Conservation (phyloP, 64 coral and sea anemone species). For the Pachyseris speciosa region DNA sequence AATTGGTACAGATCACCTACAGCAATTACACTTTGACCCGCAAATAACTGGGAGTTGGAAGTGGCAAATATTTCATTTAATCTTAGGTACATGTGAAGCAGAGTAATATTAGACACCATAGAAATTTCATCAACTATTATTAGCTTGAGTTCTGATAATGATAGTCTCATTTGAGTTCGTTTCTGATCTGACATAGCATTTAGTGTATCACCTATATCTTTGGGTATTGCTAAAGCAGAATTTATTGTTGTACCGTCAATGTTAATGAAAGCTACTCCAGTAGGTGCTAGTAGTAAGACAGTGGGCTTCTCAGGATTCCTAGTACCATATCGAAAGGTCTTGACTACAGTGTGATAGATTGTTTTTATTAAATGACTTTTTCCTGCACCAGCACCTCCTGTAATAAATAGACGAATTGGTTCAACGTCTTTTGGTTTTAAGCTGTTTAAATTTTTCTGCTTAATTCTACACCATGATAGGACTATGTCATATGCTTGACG, state of each 20-base stretch:
- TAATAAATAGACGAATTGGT: constrained; percentile 23
- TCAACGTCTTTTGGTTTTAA: constrained; percentile 12
- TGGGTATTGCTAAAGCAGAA: not conserved
- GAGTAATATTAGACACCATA: not conserved
- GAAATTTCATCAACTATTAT: constrained; percentile 5
- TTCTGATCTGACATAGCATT: constrained; percentile 1
- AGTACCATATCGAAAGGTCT: constrained; percentile 32
- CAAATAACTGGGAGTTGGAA: constrained; percentile 56
- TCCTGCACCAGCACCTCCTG: constrained; percentile 9
- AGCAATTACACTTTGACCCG: constrained; percentile 54
- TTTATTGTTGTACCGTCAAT: not conserved
- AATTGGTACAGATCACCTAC: constrained; percentile 48
- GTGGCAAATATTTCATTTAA: constrained; percentile 71
- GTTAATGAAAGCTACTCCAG: constrained; percentile 37
- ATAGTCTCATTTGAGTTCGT: constrained; percentile 53
- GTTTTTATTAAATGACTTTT: constrained; percentile 55
- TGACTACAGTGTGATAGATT: constrained; percentile 43
- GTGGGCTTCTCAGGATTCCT: constrained; percentile 66
- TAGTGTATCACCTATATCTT: not conserved
- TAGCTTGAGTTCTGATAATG: not conserved
- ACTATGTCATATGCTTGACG: constrained; percentile 37
- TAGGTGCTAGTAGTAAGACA: constrained; percentile 57
- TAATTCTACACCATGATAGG: constrained; percentile 43
- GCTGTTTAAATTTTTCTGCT: constrained; percentile 25
- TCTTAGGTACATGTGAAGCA: not conserved